Base-by-base conservation (phyloP, 1,140 invertebrate species). In the Papilio polyxenes region DNA sequence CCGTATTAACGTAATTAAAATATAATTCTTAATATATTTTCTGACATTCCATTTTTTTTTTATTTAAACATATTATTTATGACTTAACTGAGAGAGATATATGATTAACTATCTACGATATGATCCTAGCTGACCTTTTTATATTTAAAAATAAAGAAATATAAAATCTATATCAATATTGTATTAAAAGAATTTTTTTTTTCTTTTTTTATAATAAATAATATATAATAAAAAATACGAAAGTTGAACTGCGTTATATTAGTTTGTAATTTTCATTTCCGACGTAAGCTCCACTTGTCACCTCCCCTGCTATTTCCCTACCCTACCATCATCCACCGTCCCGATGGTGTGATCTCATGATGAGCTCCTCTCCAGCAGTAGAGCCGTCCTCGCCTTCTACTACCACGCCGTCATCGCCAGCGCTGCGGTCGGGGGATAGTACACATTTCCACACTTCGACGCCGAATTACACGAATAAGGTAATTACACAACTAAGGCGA, bases 281-380 rank as follows among this genome's bases (percentile, higher is more conserved):
- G 0, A 49, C 49, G 8, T 1, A 15, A 49, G 4, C 51, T 9
- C 4, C n/a, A 17, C 44, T 76, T 20, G 44, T 49, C 40, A 48
- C 17, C 10, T 49, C 10, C 23, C 48, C 13, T 51, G 1, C 10
- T n/a, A 20, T 8, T 48, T 10, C 59, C 49, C 5, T 69, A 44
- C 59, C 78, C 62, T 40, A 23, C 77, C 77, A 56, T 44, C 53
- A 59, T 69, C 65, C 65, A 65, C 31, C 78, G 20, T n/a, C 74
- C 77, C 83, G 44, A 92, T 91, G 90, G 82, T 86, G 75, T 91
- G 88, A 90, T 85, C 80, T 82, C 83, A 91, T 20, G 10, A 94
- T 94, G 92, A 92, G 91, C 87, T 93, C 92, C 49, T 93, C 92
- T 62, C 92, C 92, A 86, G 92, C 89, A 23, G 83, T 93, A 76